Percentiles rank a stretch among this genome's conserved stretches.
These are phyloP conservation scores for Actinernus sp. DNA, from an alignment of 92 coral and sea anemone species.

Conservation along the genomic window DNA sequence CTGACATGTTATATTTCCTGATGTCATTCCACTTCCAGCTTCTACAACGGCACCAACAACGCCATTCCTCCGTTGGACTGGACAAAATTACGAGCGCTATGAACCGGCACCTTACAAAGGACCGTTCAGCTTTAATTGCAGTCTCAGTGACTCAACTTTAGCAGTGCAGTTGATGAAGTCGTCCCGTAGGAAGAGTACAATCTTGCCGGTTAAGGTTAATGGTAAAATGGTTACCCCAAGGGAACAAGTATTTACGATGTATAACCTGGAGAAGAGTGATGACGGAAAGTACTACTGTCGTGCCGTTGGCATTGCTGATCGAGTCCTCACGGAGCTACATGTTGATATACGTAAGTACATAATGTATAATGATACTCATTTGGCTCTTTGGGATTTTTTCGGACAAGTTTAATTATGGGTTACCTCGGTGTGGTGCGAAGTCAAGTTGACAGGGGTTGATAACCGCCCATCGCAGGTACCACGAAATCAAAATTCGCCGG, in stretches of 20 bases:
- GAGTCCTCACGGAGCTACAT: not conserved
- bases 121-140: slow-evolving; percentile 51
- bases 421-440: no score
- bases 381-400: no score
- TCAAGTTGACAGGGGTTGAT: no score
- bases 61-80: slow-evolving; percentile 41
- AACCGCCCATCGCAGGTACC: no score
- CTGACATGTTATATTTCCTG: no score
- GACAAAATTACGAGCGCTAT: not conserved
- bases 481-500: no score
- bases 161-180: slow-evolving; percentile 6
- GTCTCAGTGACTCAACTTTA: slow-evolving; percentile 34
- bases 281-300: slow-evolving; percentile 22
- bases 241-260: slow-evolving; percentile 61
- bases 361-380: no score
- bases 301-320: slow-evolving; percentile 11
- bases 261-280: slow-evolving; percentile 9
- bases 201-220: no score
- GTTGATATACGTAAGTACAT: slow-evolving; percentile 41
- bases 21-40: not conserved
- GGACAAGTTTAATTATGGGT: no score
- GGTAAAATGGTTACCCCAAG: slow-evolving; percentile 4
- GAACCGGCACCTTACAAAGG: not conserved
- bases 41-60: slow-evolving; percentile 24
- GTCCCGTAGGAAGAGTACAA: not conserved